Conservation (phyloP, 1,140 invertebrate genomes). For the Macrobrachium nipponense region DNA sequence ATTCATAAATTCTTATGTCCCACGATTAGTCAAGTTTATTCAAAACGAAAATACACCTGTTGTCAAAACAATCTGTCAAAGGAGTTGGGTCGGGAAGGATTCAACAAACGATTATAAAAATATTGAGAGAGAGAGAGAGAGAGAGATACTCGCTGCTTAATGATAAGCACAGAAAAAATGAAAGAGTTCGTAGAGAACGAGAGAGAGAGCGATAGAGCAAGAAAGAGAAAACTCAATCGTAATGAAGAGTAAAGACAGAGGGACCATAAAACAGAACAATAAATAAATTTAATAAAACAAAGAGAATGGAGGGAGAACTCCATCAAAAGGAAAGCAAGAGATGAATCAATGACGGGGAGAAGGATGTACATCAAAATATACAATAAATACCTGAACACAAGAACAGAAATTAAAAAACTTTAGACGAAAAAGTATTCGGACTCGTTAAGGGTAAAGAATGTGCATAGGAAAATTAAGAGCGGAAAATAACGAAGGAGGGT, state of each 20-base stretch:
- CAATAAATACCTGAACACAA: not conserved
- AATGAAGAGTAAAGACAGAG: not conserved
- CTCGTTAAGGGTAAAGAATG: too few species aligned
- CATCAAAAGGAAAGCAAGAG: not conserved
- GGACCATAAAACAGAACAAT: not conserved
- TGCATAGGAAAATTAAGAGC: too few species aligned
- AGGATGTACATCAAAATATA: not conserved
- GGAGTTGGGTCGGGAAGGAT: not conserved
- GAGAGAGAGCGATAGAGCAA: conserved; percentile 1
- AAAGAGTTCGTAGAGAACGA: not conserved
- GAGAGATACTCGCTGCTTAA: too few species aligned
- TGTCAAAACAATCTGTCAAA: not conserved
- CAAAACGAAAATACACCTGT: not conserved
- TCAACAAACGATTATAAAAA: too few species aligned
- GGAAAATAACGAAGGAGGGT: too few species aligned
- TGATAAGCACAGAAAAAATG: not conserved
- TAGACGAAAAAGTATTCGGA: too few species aligned
- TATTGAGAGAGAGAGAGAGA: too few species aligned
- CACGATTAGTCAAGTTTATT: too few species aligned
- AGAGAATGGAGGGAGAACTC: not conserved
- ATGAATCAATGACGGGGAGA: not conserved
- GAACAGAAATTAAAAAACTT: not conserved
- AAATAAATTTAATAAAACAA: not conserved
- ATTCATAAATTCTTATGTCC: too few species aligned
- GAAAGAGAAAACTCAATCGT: not conserved